Evolutionary conservation across 1,140 invertebrate species (phyloP).

Genomic region (Aricia agestis): DNA sequence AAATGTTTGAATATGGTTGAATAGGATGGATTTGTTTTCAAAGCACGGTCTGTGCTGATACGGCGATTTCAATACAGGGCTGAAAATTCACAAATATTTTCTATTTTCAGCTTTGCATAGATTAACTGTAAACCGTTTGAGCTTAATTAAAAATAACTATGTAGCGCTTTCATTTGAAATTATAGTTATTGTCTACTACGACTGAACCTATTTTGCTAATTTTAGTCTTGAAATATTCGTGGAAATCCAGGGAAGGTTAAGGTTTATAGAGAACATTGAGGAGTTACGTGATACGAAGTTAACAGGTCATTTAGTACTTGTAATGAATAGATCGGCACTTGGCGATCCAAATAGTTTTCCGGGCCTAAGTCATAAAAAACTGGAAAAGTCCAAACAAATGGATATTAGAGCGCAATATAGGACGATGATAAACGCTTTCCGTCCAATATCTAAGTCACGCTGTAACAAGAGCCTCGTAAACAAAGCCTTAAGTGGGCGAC

Average conservation of each 20-base stretch:
- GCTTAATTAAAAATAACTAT: background rate
- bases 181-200: too few species aligned
- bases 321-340: too few species aligned
- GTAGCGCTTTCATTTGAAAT: too few species aligned
- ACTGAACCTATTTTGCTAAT: too few species aligned
- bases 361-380: background rate
- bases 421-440: conserved; percentile 13
- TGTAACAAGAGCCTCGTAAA: background rate
- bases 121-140: background rate
- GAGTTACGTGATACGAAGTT: too few species aligned
- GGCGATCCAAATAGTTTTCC: too few species aligned
- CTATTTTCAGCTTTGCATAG: background rate
- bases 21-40: conserved; percentile 2
- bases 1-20: conserved; percentile 11
- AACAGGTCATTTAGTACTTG: too few species aligned
- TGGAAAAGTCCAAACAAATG: background rate
- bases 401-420: background rate
- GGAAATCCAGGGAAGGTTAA: too few species aligned
- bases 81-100: background rate
- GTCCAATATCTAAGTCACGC: conserved; percentile 18
- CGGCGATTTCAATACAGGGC: background rate
- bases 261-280: too few species aligned
- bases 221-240: too few species aligned
- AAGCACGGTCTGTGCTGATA: background rate
- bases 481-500: too few species aligned